Conservation (phyloP, 2,113 vertebrate genomes). For the Narcine bancroftii region DNA sequence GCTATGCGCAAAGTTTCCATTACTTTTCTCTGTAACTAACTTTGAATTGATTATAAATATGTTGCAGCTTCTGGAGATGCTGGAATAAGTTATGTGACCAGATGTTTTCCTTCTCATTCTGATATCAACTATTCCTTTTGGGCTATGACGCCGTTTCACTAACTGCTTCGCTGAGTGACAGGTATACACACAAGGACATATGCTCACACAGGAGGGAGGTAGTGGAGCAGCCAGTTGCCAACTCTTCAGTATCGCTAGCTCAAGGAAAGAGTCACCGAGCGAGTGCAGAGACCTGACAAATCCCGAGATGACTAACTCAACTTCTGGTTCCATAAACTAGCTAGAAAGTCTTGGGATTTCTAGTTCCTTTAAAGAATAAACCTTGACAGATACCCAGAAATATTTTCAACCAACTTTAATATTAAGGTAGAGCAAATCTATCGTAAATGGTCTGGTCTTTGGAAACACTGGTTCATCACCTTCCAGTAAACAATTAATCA, state of each 20-base stretch:
- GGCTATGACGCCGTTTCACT: not conserved
- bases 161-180: conserved; percentile 24
- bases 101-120: not conserved
- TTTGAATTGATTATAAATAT: not conserved
- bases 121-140: not conserved
- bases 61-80: not conserved
- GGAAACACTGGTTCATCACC: not conserved
- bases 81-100: not conserved
- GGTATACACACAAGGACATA: not conserved
- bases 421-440: not conserved
- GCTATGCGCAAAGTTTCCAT: not conserved
- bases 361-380: not conserved
- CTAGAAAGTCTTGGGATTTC: not conserved
- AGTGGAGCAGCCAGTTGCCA: conserved; percentile 21
- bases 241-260: conserved; percentile 9
- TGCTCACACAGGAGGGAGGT: not conserved
- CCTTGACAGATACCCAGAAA: not conserved
- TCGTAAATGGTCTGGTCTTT: not conserved
- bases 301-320: not conserved
- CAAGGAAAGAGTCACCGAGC: not conserved
- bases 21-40: not conserved
- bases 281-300: too few relatives aligned
- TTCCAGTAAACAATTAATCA: not conserved
- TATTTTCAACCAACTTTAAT: not conserved
- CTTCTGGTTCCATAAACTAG: not conserved